Evolutionary conservation across 1,140 invertebrate species (phyloP).

Genomic region (Musca domestica): DNA sequence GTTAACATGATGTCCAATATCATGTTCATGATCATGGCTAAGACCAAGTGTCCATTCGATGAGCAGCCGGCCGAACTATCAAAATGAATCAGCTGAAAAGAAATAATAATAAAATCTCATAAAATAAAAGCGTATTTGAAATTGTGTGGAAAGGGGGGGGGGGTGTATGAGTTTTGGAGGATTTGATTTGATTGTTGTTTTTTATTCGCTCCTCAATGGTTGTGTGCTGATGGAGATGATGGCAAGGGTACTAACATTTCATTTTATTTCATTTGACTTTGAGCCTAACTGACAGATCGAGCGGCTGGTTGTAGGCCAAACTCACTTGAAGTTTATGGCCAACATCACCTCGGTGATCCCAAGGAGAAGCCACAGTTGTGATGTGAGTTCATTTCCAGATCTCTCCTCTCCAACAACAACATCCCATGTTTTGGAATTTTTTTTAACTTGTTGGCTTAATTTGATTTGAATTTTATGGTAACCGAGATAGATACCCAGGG

Average conservation of each 20-base stretch:
- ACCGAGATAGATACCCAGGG: neutral
- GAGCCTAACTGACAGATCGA: neutral
- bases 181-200: neutral
- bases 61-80: too few species aligned
- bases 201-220: too few species aligned
- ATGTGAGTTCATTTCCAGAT: too few species aligned
- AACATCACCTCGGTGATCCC: neutral
- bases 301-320: neutral
- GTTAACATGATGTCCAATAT: conserved; percentile 7
- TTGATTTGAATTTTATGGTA: neutral
- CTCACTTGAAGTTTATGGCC: neutral
- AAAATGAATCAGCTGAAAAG: too few species aligned
- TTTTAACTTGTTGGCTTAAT: neutral
- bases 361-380: neutral
- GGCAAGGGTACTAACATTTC: too few species aligned
- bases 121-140: neutral
- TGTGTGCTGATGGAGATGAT: too few species aligned
- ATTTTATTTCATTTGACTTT: too few species aligned
- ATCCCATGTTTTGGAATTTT: too few species aligned
- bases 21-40: conserved; percentile 2
- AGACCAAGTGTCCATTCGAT: neutral
- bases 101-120: neutral
- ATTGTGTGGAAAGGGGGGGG: too few species aligned
- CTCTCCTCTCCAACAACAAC: too few species aligned
- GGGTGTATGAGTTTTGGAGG: too few species aligned